Base-by-base conservation (phyloP, 2,888 invertebrate species). In the Hemithea aestivaria region DNA sequence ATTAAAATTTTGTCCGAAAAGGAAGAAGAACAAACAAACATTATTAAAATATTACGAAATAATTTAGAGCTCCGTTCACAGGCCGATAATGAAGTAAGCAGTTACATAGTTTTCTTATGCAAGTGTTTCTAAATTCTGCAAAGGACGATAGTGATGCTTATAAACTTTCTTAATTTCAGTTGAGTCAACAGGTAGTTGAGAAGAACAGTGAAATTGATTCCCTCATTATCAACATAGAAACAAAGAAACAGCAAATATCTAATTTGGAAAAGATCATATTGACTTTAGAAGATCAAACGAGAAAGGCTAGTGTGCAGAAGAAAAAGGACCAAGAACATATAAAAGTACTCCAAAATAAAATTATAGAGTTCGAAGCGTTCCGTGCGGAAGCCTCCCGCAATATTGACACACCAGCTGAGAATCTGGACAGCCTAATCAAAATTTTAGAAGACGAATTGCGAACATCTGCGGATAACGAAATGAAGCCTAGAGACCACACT, bases 201-300 rank as follows among this genome's bases (percentile, higher is more conserved):
- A 83, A 83, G 46, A 71, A 75, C 52, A 42, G 55, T n/a, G 77
- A 84, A 63, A 75, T 85, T 11, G 56, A 76, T 27, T 56, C 69
- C 5, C 68, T 85, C 20, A 33, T 68, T 1, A 47, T 49, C 20
- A 70, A 67, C 24, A 41, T 78, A 11, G 67, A 75, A 51, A 62
- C 64, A 20, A 59, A 69, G 33, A 78, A 77, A 48, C 58, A 71
- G 36, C 71, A 73, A 59, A 69, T 75, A 40, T 56, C 57, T 10
- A 69, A 84, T 53, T 50, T 85, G 39, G 82, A 87, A 40, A 78
- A 77, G 59, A 79, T 84, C 7, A 70, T 87, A 37, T 56, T 82
- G 25, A 67, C 77, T 4, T 58, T 85, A 50, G 79, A 87, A 66
- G 75, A 80, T 21, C 73, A 79, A 62, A 57, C 58, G 20, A 61